These are phyloP conservation scores for Platygyra sinensis DNA, from an alignment of 64 coral and sea anemone species.

Conservation along the genomic window DNA sequence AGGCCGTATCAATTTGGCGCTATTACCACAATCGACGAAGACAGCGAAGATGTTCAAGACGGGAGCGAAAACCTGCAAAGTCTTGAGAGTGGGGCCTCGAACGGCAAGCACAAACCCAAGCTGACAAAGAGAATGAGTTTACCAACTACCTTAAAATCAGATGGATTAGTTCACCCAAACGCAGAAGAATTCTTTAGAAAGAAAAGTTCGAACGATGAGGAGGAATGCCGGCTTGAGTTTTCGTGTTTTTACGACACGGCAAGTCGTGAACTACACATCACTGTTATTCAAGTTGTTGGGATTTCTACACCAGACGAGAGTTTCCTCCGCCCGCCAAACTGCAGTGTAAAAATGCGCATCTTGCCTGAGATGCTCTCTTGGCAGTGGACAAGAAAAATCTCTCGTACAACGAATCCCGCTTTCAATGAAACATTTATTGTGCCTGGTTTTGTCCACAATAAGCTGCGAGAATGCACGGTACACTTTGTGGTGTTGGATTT, in stretches of 20 bases:
- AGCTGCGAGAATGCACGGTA: constrained; percentile 85
- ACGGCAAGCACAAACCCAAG: constrained; percentile 36
- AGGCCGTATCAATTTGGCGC: constrained; percentile 39
- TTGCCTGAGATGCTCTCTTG: constrained; percentile 86
- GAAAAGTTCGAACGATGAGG: constrained; percentile 19
- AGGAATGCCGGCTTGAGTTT: constrained; percentile 63
- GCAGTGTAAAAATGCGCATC: constrained; percentile 95
- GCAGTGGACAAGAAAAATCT: constrained; percentile 89
- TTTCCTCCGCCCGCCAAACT: constrained; percentile 89
- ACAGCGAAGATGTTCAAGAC: constrained; percentile 17
- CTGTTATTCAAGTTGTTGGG: constrained; percentile 74
- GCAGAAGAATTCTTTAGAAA: constrained; percentile 62
- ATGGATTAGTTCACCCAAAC: constrained; percentile 67
- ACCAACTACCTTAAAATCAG: constrained; percentile 33
- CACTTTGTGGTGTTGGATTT: constrained; percentile 94
- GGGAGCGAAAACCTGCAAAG: neutral
- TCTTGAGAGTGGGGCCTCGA: neutral
- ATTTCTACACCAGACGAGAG: constrained; percentile 87
- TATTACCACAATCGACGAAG: constrained; percentile 23
- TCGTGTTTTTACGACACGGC: constrained; percentile 89
- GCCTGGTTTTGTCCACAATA: constrained; percentile 92
- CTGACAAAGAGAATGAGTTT: constrained; percentile 71
- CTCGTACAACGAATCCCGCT: constrained; percentile 69
- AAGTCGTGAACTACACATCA: constrained; percentile 79
- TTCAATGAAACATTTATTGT: constrained; percentile 96